Evolutionary conservation across 2,888 invertebrate genomes (phyloP), one percentile per base, ranked within the genome.

Genomic region (Hydropsyche betteni): DNA sequence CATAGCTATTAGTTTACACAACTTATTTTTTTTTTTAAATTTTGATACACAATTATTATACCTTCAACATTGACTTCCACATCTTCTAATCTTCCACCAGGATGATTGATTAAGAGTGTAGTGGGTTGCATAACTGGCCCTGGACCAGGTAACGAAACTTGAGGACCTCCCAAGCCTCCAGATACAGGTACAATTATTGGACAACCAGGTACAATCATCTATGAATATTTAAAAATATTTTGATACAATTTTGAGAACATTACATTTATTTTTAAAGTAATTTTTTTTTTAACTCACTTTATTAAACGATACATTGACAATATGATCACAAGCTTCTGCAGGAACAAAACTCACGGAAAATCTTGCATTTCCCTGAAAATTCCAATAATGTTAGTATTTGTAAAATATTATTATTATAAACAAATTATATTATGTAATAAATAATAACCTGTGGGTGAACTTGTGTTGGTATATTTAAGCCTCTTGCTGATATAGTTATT

Each of bases 281-380:
- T 52, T 51, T 69, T 70, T 7, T 10, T 70, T 12, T 58, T 58
- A 89, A 81, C 88, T 88, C 84, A 94, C 91, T 86, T 97, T 97
- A 86, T 99, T 99, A 86, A 99, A 99, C 77, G 97, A 96, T 78
- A 99, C 98, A 87, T 97, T 97, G 81, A 99, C 96, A 77, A 95
- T 91, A 86, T 99, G 98, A 84, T 96, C 94, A 83, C 96, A 96
- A 51, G 96, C 92, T 84, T 97, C 96, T 44, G 96, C 94, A 72
- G 99, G 98, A 79, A 97, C 93, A 85, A 99, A 99, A 81, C 97
- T 97, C 76, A 99, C 99, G 79, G 96, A 94, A 86, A 99, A 99
- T 82, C 95, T 90, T 64, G 88, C 88, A 84, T 88, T 88, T 74
- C 87, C 87, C 88, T 88, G 83, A 76, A 85, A 86, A 12, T 16